Percentiles rank a stretch among this genome's conserved stretches.
Conservation (phyloP, 2,797 vertebrate genomes). For the Clarias platycephalus region DNA sequence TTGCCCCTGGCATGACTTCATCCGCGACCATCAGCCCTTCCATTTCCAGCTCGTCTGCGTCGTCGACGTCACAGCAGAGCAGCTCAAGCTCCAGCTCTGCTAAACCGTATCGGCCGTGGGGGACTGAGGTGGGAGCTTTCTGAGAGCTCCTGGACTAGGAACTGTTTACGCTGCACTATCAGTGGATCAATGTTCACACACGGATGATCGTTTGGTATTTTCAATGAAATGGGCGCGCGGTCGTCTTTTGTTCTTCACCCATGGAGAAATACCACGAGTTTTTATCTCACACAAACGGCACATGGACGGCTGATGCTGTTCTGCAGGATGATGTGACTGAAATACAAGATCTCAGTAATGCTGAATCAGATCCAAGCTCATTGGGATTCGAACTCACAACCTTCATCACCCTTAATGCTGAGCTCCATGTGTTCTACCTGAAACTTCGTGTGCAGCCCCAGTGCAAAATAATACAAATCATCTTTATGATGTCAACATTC, state of each 20-base stretch:
- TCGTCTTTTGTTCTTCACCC: neutral
- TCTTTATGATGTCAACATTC: neutral
- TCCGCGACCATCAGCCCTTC: slow-evolving; percentile 77
- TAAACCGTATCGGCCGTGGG: slow-evolving; percentile 91
- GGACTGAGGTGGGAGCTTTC: slow-evolving; percentile 91
- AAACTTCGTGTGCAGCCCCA: neutral
- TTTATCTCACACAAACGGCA: neutral
- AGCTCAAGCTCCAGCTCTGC: slow-evolving; percentile 63
- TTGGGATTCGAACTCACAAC: neutral
- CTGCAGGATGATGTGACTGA: neutral
- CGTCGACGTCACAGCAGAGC: slow-evolving; percentile 66
- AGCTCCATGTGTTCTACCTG: neutral
- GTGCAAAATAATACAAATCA: neutral
- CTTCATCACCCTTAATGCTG: neutral
- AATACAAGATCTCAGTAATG: neutral
- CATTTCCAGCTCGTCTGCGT: slow-evolving; percentile 70
- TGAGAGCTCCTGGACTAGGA: slow-evolving; percentile 54
- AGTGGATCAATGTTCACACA: slow-evolving; percentile 9
- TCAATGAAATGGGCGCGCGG: slow-evolving; percentile 27
- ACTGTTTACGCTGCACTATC: slow-evolving; percentile 14
- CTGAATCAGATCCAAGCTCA: neutral
- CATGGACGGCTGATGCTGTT: neutral
- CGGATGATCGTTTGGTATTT: slow-evolving; percentile 29
- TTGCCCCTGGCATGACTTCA: slow-evolving; percentile 73
- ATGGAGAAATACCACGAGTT: slow-evolving; percentile 19